Conservation (phyloP, 2,888 invertebrate species). For the Drosophila rellima region DNA sequence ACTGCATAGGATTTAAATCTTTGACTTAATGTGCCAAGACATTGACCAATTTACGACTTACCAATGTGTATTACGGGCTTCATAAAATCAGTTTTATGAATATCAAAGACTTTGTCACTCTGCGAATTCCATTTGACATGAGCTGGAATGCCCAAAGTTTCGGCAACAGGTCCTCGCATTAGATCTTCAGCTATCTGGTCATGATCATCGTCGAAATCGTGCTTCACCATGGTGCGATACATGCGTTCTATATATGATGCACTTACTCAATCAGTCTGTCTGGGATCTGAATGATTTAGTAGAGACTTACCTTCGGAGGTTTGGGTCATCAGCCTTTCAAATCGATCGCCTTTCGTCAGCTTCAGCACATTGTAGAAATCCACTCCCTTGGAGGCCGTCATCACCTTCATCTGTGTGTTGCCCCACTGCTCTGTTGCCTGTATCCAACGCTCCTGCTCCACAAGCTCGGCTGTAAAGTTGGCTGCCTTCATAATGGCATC, state of each 20-base stretch:
- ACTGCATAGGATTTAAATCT: slow-evolving; percentile 86
- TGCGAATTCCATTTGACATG: slow-evolving; percentile 89
- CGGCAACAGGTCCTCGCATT: slow-evolving; percentile 91
- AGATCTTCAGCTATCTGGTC: slow-evolving; percentile 85
- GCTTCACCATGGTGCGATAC: slow-evolving; percentile 73
- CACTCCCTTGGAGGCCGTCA: slow-evolving; percentile 88
- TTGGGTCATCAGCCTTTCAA: slow-evolving; percentile 18
- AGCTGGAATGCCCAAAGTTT: slow-evolving; percentile 89
- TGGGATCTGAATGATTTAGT: too few species aligned
- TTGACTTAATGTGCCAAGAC: neutral
- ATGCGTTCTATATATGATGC: slow-evolving; percentile 46
- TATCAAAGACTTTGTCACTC: slow-evolving; percentile 88
- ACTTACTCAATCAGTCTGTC: too few species aligned
- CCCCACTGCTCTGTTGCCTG: slow-evolving; percentile 89
- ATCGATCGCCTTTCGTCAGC: slow-evolving; percentile 69
- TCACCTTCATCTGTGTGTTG: slow-evolving; percentile 88
- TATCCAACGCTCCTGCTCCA: slow-evolving; percentile 87
- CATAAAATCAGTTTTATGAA: slow-evolving; percentile 91
- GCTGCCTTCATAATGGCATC: slow-evolving; percentile 88
- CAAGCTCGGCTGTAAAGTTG: slow-evolving; percentile 87
- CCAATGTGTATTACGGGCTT: slow-evolving; percentile 91
- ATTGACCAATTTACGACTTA: slow-evolving; percentile 69
- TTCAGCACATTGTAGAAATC: slow-evolving; percentile 93
- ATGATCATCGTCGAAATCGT: slow-evolving; percentile 79
- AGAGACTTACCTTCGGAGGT: slow-evolving; percentile 40